Percentiles rank a stretch among this genome's conserved stretches.
Conservation (phyloP, 2,113 vertebrate species). For the Nymphicus hollandicus region DNA sequence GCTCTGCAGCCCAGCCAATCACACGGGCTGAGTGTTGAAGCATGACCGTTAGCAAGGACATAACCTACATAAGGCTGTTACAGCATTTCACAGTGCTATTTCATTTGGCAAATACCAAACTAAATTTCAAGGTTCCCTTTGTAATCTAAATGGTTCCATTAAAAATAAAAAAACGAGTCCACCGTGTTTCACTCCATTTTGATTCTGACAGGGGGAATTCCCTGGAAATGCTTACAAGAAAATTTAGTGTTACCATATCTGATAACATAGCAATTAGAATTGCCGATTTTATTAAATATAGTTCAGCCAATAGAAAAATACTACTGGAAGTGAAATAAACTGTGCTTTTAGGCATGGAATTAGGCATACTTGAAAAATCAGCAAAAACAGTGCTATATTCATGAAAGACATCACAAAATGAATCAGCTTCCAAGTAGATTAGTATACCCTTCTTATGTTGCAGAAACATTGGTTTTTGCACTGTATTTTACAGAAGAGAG, state of each 20-base stretch:
- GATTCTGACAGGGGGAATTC: neutral
- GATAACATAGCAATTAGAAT: neutral
- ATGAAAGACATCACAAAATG: neutral
- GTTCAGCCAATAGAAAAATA: neutral
- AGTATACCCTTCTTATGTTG: neutral
- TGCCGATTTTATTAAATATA: neutral
- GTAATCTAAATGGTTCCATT: neutral
- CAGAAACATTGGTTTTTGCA: neutral
- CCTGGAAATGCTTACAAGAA: neutral
- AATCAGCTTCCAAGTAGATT: neutral
- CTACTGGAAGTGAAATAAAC: neutral
- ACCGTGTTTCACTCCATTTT: neutral
- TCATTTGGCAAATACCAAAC: neutral
- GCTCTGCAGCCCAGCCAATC: neutral
- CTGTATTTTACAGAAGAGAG: neutral
- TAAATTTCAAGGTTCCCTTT: neutral
- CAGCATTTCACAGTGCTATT: constrained; percentile 23
- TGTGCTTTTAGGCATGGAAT: neutral
- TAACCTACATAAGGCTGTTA: neutral
- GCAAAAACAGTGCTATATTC: neutral
- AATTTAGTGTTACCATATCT: neutral
- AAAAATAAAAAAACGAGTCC: neutral
- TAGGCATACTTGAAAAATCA: neutral
- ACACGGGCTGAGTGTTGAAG: neutral
- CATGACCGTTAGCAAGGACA: neutral